Conservation (phyloP, 1,140 invertebrate genomes). For the Armadillidium nasatum region DNA sequence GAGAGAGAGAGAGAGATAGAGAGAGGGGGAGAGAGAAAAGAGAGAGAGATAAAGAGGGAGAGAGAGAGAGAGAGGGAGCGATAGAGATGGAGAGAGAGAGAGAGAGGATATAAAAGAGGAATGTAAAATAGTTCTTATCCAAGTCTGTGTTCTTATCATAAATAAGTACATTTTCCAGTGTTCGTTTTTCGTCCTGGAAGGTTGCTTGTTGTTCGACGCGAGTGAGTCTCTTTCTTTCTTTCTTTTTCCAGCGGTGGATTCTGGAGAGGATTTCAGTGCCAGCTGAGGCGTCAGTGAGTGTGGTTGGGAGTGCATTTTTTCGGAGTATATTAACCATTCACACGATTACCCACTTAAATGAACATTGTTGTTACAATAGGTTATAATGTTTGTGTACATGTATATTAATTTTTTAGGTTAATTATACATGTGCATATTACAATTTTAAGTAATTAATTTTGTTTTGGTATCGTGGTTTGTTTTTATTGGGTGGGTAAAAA, state of each 20-base stretch:
- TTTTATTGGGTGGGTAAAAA: too few relatives aligned
- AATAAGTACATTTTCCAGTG: slow-evolving; percentile 1
- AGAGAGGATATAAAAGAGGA: too few relatives aligned
- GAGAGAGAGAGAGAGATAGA: too few relatives aligned
- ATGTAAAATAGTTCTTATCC: too few relatives aligned
- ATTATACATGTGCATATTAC: not conserved
- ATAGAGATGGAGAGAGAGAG: too few relatives aligned
- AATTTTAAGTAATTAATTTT: not conserved
- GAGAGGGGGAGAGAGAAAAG: too few relatives aligned
- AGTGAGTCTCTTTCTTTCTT: not conserved
- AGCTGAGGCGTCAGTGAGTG: not conserved
- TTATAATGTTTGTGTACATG: not conserved
- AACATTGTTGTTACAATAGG: too few relatives aligned
- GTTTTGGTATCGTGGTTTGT: not conserved
- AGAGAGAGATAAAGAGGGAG: too few relatives aligned
- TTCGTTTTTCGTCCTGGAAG: not conserved
- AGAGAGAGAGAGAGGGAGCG: too few relatives aligned
- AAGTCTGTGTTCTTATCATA: not conserved
- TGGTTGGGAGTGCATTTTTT: not conserved
- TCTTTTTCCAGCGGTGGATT: not conserved
- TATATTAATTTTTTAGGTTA: not conserved
- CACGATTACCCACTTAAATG: not conserved
- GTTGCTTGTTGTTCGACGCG: not conserved
- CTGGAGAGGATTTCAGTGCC: not conserved
- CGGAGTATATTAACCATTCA: not conserved